Conservation (phyloP, 2,888 invertebrate genomes). For the Bombylius major region DNA sequence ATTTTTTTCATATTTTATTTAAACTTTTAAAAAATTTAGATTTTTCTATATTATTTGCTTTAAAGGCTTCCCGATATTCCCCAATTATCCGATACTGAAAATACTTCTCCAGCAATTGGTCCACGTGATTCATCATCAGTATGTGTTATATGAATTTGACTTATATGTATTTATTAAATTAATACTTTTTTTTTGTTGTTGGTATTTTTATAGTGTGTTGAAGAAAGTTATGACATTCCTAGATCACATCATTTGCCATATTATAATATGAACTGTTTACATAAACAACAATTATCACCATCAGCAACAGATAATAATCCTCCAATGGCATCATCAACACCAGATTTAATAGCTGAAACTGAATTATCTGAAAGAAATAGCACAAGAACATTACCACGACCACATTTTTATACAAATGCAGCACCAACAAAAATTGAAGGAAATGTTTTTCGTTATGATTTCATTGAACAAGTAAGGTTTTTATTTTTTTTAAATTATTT, state of each 20-base stretch:
- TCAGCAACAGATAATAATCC: constrained; percentile 1
- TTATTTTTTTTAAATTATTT: neutral
- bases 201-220: constrained; percentile 21
- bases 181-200: neutral
- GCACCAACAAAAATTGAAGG: constrained; percentile 38
- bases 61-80: constrained; percentile 23
- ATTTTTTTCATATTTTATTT: neutral
- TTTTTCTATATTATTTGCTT: neutral
- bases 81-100: constrained; percentile 36
- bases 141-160: neutral
- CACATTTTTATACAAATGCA: constrained; percentile 43
- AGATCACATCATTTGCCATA: constrained; percentile 47
- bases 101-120: constrained; percentile 36
- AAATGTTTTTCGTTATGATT: constrained; percentile 42
- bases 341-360: constrained; percentile 27
- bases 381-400: constrained; percentile 24
- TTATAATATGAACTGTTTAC: constrained; percentile 29
- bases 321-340: constrained; percentile 32
- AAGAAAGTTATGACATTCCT: constrained; percentile 58
- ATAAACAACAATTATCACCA: constrained; percentile 17
- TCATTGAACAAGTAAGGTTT: constrained; percentile 27
- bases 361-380: constrained; percentile 16
- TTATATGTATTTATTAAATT: neutral
- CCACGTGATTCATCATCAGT: constrained; percentile 31
- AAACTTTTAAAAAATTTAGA: neutral